Conservation (phyloP, 2,113 vertebrate species). For the Odocoileus hemionus region DNA sequence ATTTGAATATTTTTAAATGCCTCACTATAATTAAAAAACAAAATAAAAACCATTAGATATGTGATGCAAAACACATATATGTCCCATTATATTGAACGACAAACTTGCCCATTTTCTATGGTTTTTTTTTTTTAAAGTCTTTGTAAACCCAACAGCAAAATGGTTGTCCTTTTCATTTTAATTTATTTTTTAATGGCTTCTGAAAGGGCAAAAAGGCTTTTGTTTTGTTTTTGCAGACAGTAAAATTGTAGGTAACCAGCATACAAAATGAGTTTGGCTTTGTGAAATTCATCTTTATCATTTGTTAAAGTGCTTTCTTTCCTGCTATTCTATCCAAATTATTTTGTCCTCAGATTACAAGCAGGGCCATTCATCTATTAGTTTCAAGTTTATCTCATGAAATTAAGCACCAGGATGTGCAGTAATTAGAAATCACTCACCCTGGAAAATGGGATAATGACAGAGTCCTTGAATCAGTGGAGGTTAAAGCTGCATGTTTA, state of each 20-base stretch:
- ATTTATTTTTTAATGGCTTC: neutral
- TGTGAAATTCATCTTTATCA: neutral
- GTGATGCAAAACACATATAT: neutral
- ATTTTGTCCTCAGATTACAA: conserved; percentile 55
- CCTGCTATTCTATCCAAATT: conserved; percentile 12
- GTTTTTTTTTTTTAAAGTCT: neutral
- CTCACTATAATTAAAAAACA: neutral
- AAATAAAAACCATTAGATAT: neutral
- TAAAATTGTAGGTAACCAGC: neutral
- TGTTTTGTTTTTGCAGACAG: neutral
- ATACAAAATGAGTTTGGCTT: conserved; percentile 13
- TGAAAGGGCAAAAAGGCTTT: neutral
- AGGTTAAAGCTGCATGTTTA: conserved; percentile 81
- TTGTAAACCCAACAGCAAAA: conserved; percentile 9
- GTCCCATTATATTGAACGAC: neutral
- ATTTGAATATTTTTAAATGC: neutral
- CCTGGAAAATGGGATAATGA: conserved; percentile 81
- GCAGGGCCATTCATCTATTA: conserved; percentile 51
- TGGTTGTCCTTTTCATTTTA: neutral
- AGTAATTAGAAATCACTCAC: conserved; percentile 81
- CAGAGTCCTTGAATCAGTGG: conserved; percentile 84
- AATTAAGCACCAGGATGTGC: conserved; percentile 76
- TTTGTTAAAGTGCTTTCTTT: conserved; percentile 29
- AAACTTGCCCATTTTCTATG: neutral
- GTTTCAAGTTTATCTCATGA: conserved; percentile 71